Evolutionary conservation across 2,888 invertebrate species (phyloP).

Genomic region (Dynastes hyllus): DNA sequence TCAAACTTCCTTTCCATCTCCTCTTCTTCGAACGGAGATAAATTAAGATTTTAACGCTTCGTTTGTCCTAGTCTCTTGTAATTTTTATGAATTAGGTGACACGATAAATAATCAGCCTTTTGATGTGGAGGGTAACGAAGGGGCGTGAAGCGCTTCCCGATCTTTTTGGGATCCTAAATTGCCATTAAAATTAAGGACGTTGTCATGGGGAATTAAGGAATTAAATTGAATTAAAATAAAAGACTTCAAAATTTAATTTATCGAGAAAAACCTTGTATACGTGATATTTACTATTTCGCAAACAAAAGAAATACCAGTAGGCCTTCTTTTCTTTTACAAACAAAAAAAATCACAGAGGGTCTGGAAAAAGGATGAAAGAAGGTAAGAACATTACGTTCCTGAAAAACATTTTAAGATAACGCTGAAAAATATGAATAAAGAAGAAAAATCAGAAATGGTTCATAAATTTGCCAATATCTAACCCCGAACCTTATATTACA

Average conservation of each 20-base stretch:
- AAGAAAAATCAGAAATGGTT: slow-evolving; percentile 58
- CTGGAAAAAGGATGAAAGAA: slow-evolving; percentile 4
- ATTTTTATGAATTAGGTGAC: slow-evolving; percentile 64
- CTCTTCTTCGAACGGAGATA: slow-evolving; percentile 62
- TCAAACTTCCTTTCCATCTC: slow-evolving; percentile 55
- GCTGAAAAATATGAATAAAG: slow-evolving; percentile 57
- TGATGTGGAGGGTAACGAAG: not conserved
- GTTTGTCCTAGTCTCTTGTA: slow-evolving; percentile 65
- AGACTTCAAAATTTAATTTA: not conserved
- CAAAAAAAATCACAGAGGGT: slow-evolving; percentile 2
- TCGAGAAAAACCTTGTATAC: too few relatives aligned
- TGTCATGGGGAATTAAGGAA: slow-evolving; percentile 50
- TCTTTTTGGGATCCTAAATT: slow-evolving; percentile 4
- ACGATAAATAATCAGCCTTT: slow-evolving; percentile 57
- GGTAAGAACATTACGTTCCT: slow-evolving; percentile 25
- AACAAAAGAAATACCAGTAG: too few relatives aligned
- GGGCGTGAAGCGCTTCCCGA: too few relatives aligned
- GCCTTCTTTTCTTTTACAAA: not conserved
- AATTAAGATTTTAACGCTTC: slow-evolving; percentile 71
- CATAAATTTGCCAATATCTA: slow-evolving; percentile 61
- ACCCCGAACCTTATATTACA: slow-evolving; percentile 58
- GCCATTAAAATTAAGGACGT: slow-evolving; percentile 45
- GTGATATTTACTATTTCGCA: too few relatives aligned
- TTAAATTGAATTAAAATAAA: slow-evolving; percentile 38
- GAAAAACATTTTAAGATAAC: slow-evolving; percentile 55